Evolutionary conservation across 2,797 vertebrate genomes (phyloP).

Genomic region (Avahi laniger): DNA sequence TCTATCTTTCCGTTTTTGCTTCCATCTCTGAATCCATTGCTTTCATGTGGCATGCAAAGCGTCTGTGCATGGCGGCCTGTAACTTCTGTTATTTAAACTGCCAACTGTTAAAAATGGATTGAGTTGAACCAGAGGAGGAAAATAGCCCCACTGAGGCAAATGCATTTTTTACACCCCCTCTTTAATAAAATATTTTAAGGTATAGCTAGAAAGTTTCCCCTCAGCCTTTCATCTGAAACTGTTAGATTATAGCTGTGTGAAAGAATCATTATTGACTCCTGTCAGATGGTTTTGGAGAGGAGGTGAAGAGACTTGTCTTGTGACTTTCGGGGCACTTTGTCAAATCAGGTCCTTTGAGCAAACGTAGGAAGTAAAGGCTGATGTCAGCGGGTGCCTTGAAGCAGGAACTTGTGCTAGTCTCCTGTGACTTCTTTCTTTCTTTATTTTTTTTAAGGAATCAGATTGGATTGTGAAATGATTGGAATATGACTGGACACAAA

Average conservation of each 20-base stretch:
- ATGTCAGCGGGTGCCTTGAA: slow-evolving; percentile 90
- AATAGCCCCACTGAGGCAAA: slow-evolving; percentile 79
- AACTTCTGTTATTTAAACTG: slow-evolving; percentile 71
- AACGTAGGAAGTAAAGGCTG: slow-evolving; percentile 91
- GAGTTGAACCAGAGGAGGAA: slow-evolving; percentile 56
- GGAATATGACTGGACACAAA: slow-evolving; percentile 81
- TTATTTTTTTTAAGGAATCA: slow-evolving; percentile 52
- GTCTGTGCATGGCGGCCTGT: slow-evolving; percentile 49
- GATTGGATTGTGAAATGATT: slow-evolving; percentile 79
- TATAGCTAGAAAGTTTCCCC: slow-evolving; percentile 73
- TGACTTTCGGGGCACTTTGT: slow-evolving; percentile 88
- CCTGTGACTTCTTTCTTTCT: slow-evolving; percentile 68
- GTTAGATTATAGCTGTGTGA: slow-evolving; percentile 83
- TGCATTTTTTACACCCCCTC: slow-evolving; percentile 74
- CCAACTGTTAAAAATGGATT: slow-evolving; percentile 65
- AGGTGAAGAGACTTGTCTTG: slow-evolving; percentile 81
- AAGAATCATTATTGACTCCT: slow-evolving; percentile 91
- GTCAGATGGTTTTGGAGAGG: slow-evolving; percentile 83
- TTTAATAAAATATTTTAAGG: slow-evolving; percentile 77
- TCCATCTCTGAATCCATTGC: slow-evolving; percentile 48
- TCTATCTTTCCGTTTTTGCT: slow-evolving; percentile 23
- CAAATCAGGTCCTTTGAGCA: slow-evolving; percentile 88
- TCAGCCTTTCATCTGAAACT: slow-evolving; percentile 86
- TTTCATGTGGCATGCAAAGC: slow-evolving; percentile 55
- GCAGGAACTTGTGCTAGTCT: slow-evolving; percentile 88